Evolutionary conservation across 2,888 invertebrate genomes (phyloP), one percentile per base, ranked within the genome.

Genomic region (Mamestra brassicae): DNA sequence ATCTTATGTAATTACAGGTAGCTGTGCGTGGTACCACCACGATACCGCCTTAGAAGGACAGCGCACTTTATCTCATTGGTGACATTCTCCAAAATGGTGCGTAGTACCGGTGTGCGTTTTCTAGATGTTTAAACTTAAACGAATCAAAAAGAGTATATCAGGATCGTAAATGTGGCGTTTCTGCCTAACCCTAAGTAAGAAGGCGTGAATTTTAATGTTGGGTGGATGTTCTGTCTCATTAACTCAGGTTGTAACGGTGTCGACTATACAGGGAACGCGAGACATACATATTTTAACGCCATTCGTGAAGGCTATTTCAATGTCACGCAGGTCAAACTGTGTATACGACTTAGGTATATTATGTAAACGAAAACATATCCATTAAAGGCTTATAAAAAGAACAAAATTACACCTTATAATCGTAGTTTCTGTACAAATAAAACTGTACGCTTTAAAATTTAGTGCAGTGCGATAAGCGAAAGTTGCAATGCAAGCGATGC

Each of bases 401-500:
- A 55, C 50, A 34, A 52, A 66, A 62, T 62, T 67, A 54, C 8
- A 54, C 17, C 10, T 63, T 42, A 72, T 67, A 67, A 63, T 45
- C n/a, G 38, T 58, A 54, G 47, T 67, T 78, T 67, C 73, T 72
- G 1, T 67, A 47, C 17, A 74, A 80, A 80, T 63, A 70, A 58
- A 67, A 79, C 36, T 38, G 54, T 58, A 74, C 62, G 58, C 61
- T 78, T 70, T 67, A n/a, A 47, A 50, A 80, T 67, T 74, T 74
- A 8, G 60, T 69, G 11, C 5, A 13, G 42, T 11, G 15, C 55
- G 80, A 80, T 80, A 80, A 80, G 75, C 34, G 11, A 52, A 62
- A n/a, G n/a, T n/a, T n/a, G n/a, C n/a, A n/a, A n/a, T n/a, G n/a
- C n/a, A n/a, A n/a, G n/a, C n/a, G n/a, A n/a, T n/a, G n/a, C n/a